A percentile compares a stretch with the other conserved stretches of the same genome.
phyloP scores from a whole-genome alignment of 2,797 vertebrate species.

The Sebastes oblongus region DNA sequence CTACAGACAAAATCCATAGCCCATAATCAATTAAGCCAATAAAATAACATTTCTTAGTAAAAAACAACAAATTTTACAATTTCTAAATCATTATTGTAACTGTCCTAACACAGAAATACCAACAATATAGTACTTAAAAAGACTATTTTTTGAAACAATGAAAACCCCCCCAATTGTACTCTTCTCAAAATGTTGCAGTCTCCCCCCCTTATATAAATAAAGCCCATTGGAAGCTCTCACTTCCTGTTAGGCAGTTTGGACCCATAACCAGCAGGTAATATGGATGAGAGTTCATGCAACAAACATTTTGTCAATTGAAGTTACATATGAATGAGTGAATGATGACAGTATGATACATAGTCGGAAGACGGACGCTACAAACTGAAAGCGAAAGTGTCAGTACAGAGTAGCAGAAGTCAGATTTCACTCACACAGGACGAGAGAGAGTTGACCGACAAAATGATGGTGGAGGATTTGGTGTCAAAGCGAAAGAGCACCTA shows the following conservation, averaged over 20 bases:
- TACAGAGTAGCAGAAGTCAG: too few relatives aligned
- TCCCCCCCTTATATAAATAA: too few relatives aligned
- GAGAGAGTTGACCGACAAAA: too few relatives aligned
- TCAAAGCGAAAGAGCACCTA: too few relatives aligned
- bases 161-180: not conserved
- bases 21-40: not conserved
- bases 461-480: too few relatives aligned
- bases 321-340: not conserved
- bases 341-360: too few relatives aligned
- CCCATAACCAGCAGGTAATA: not conserved
- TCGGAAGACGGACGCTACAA: too few relatives aligned
- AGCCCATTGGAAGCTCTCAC: not conserved
- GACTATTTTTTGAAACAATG: too few relatives aligned
- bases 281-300: not conserved
- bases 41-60: not conserved
- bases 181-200: not conserved
- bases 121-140: too few relatives aligned
- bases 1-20: not conserved
- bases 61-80: not conserved
- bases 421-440: too few relatives aligned
- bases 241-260: not conserved
- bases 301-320: not conserved
- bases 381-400: too few relatives aligned
- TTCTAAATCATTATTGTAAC: not conserved
- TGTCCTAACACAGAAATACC: too few relatives aligned